Evolutionary conservation across 2,797 vertebrate species (phyloP).

Genomic region (Scyliorhinus canicula): DNA sequence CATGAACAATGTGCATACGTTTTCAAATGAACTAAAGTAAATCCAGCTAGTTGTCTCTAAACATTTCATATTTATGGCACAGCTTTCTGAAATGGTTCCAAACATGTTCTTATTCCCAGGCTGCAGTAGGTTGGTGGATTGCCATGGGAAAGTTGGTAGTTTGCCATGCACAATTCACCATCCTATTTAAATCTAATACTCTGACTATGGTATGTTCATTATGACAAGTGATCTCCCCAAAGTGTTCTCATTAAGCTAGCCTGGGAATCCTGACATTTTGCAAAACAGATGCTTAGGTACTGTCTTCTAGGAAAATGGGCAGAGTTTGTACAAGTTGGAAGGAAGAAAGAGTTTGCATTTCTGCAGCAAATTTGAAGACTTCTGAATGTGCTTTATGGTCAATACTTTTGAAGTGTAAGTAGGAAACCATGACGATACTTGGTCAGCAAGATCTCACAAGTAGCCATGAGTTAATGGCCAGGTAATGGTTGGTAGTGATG

Average conservation of each 20-base stretch:
- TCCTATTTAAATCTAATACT: neutral
- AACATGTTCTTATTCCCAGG: neutral
- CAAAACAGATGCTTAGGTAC: neutral
- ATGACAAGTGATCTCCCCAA: neutral
- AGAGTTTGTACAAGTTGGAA: neutral
- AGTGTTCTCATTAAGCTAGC: neutral
- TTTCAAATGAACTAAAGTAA: neutral
- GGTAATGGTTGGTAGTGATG: neutral
- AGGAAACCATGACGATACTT: neutral
- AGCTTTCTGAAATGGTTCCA: neutral
- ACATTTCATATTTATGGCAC: neutral
- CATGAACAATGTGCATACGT: neutral
- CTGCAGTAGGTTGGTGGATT: neutral
- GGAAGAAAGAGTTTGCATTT: neutral
- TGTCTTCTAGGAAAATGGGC: neutral
- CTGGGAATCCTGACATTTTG: neutral
- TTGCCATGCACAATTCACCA: neutral
- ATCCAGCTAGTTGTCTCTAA: neutral
- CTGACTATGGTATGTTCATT: neutral
- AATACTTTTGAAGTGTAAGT: neutral
- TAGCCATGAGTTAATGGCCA: neutral
- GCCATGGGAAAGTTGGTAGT: constrained; percentile 20
- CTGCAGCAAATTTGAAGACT: neutral
- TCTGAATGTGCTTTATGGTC: neutral
- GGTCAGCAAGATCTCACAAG: neutral